A percentile compares a stretch with the other conserved stretches of the same genome.
phyloP scores from a whole-genome alignment of 37 sponge, comb jelly and placozoan genomes.

The Beroe ovata region DNA sequence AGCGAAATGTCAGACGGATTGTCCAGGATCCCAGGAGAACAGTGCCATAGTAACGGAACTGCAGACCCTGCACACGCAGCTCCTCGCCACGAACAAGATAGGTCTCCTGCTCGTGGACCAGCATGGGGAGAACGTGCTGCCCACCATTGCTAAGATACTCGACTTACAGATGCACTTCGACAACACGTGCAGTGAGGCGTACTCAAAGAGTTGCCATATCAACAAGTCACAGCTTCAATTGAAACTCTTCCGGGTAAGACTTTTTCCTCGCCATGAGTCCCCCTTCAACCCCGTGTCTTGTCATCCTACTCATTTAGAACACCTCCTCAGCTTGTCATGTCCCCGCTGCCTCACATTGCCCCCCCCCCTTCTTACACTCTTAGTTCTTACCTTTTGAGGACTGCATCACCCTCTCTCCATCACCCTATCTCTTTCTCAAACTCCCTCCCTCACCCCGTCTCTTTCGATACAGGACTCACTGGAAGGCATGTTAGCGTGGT shows the following conservation, averaged over 20 bases:
- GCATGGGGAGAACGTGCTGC: slow-evolving; percentile 10
- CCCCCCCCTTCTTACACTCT: no score
- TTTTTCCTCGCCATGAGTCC: no score
- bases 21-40: slow-evolving; percentile 18
- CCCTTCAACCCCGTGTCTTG: no score
- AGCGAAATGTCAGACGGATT: slow-evolving; percentile 11
- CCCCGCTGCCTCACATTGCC: no score
- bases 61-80: slow-evolving; percentile 65
- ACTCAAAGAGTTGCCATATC: slow-evolving; percentile 11
- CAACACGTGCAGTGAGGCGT: slow-evolving; percentile 66
- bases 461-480: no score
- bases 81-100: slow-evolving; percentile 62
- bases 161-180: slow-evolving; percentile 66
- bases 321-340: no score
- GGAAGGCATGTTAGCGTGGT: slow-evolving; percentile 60
- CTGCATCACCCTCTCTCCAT: no score
- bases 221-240: slow-evolving; percentile 63
- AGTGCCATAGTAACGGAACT: slow-evolving; percentile 26
- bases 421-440: no score
- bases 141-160: slow-evolving; percentile 59
- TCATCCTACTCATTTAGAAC: no score
- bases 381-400: no score
- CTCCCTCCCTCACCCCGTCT: no score
- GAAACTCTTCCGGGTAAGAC: slow-evolving; percentile 47
- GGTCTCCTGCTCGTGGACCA: not conserved